Evolutionary conservation across 2,797 vertebrate species (phyloP), one percentile per base, ranked within the genome.

Genomic region (Sternotherus odoratus): DNA sequence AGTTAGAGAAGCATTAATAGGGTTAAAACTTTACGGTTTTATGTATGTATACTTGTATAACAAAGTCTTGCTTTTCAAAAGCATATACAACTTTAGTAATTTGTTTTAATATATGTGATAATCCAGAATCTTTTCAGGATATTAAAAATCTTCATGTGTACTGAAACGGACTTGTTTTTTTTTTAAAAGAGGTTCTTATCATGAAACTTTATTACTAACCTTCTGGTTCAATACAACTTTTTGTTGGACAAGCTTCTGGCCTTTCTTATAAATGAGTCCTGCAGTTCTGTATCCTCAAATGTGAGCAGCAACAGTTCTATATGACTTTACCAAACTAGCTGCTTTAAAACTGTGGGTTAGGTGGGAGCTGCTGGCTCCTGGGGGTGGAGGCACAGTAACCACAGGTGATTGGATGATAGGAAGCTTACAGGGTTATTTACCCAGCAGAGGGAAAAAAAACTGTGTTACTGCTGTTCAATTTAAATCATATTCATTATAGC

Each of bases 331-430:
- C 90, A 86, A 89, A 91, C 88, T 90, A 91, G 80, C 88, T 84
- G 91, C 87, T 93, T 93, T 89, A 82, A 91, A 92, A 79, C 77
- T 85, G 89, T 79, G 90, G 49, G 82, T 90, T 53, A 72, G 69
- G 72, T 4, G 33, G 15, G 74, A 89, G 53, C 50, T 75, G 79
- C 80, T 88, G 63, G 21, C n/a, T 43, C 9, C 12, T 82, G 23
- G 96, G 94, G 97, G 97, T 95, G 97, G 97, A 96, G 88, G 91
- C 83, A 94, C 21, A 4, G 43, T 17, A 91, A 72, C 49, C 49
- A 81, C 26, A 95, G 89, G 95, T 97, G 97, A 98, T 97, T 98
- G 97, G 97, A 95, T 92, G 94, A 74, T 51, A 91, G 81, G 0
- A 5, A 91, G 89, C 89, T 1, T 23, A 60, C 5, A 50, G 43